A percentile compares a stretch with the other conserved stretches of the same genome.
These are phyloP conservation scores for Columba livia DNA, from an alignment of 2,113 vertebrate genomes.

Conservation along the genomic window DNA sequence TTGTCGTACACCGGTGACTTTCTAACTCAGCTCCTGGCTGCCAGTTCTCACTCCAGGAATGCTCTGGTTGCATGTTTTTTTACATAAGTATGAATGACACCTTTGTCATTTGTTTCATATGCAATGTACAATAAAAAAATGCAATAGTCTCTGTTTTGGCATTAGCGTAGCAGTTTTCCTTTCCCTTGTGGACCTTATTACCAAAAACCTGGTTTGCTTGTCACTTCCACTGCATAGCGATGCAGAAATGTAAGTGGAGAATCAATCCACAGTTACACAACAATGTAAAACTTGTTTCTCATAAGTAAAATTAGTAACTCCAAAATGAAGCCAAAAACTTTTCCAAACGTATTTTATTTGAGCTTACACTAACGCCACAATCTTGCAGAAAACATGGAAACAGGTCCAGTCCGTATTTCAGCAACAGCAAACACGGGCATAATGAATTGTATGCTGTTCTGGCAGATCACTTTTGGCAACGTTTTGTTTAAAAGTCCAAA, in stretches of 20 bases:
- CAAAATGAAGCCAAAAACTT: constrained; percentile 14
- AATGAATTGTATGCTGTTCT: background rate
- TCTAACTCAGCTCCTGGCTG: background rate
- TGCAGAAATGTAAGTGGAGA: constrained; percentile 27
- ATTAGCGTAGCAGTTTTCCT: background rate
- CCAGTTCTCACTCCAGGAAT: background rate
- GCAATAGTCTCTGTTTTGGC: background rate
- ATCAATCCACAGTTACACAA: background rate
- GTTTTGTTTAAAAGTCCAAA: background rate
- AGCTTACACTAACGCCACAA: background rate
- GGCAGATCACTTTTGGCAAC: background rate
- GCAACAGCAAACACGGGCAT: background rate
- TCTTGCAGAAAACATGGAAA: constrained; percentile 6
- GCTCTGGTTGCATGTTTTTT: background rate
- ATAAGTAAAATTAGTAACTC: constrained; percentile 10
- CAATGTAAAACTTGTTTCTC: constrained; percentile 14
- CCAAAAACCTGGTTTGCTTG: background rate
- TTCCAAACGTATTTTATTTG: constrained; percentile 41
- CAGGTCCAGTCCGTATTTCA: constrained; percentile 10
- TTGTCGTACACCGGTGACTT: background rate
- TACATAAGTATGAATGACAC: background rate
- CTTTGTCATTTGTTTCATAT: background rate
- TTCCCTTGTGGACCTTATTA: background rate
- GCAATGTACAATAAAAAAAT: background rate
- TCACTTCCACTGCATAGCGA: background rate